Percentiles rank a stretch among this genome's conserved stretches.
Conservation (phyloP, 2,113 vertebrate genomes). For the Pterocles burchelli region DNA sequence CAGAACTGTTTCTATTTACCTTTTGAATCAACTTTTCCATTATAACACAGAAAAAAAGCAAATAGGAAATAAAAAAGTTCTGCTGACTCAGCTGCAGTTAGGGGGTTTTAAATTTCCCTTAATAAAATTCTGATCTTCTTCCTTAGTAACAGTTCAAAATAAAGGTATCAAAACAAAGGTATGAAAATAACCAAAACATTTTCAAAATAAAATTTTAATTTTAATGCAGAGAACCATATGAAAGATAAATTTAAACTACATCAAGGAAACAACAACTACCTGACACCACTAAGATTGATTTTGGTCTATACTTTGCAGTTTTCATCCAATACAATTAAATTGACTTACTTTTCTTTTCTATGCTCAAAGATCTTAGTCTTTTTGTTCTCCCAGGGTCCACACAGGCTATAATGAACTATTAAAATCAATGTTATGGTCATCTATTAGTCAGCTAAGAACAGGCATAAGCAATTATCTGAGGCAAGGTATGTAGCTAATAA, state of each 20-base stretch:
- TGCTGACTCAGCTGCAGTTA: not conserved
- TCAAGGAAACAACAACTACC: not conserved
- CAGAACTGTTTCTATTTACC: not conserved
- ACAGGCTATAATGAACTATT: not conserved
- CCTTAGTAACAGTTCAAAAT: not conserved
- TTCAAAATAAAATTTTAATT: not conserved
- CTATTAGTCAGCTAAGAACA: constrained; percentile 18
- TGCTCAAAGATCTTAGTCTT: not conserved
- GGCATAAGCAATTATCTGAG: not conserved
- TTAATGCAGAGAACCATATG: not conserved
- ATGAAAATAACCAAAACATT: not conserved
- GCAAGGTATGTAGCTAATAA: not conserved
- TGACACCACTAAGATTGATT: not conserved
- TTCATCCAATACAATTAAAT: not conserved
- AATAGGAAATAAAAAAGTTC: not conserved
- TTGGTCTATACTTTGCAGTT: not conserved
- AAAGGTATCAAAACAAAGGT: not conserved
- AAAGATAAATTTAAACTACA: not conserved
- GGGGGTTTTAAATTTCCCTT: not conserved
- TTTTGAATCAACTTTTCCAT: not conserved
- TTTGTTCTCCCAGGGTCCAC: not conserved
- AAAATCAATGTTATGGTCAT: not conserved
- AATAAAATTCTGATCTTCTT: not conserved
- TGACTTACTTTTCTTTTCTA: not conserved
- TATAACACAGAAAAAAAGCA: not conserved